Percentiles rank a stretch among this genome's conserved stretches.
These are phyloP conservation scores for Tribolium freemani DNA, from an alignment of 2,888 invertebrate genomes.

Conservation along the genomic window DNA sequence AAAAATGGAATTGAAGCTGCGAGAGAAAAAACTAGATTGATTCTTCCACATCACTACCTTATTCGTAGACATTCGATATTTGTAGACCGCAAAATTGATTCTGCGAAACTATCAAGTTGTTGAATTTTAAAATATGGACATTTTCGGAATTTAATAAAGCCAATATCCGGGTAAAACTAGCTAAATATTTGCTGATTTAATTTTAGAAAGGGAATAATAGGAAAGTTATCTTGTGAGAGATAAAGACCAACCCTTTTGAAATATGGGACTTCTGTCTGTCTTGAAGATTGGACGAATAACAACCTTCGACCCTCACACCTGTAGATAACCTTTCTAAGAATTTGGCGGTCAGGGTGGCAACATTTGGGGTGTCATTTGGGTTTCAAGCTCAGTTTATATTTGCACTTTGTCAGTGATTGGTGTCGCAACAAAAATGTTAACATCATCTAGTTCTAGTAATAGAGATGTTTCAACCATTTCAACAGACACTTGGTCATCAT, in stretches of 20 bases:
- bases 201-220: background rate
- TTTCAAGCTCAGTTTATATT: background rate
- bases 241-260: background rate
- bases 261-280: background rate
- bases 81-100: conserved; percentile 25
- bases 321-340: background rate
- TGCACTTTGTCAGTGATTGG: background rate
- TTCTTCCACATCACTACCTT: conserved; percentile 30
- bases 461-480: background rate
- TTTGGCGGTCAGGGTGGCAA: background rate
- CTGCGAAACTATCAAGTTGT: background rate
- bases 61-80: conserved; percentile 30
- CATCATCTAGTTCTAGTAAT: background rate
- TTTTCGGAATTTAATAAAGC: background rate
- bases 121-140: background rate
- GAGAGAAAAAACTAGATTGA: conserved; percentile 35
- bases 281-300: background rate
- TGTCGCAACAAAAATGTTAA: background rate
- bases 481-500: background rate
- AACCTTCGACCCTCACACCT: background rate
- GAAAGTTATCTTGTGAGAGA: no score
- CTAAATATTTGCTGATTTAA: background rate
- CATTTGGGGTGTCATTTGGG: background rate
- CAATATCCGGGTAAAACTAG: background rate
- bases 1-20: conserved; percentile 30